Conservation (phyloP, 2,113 vertebrate species). For the Bagarius yarrelli region DNA sequence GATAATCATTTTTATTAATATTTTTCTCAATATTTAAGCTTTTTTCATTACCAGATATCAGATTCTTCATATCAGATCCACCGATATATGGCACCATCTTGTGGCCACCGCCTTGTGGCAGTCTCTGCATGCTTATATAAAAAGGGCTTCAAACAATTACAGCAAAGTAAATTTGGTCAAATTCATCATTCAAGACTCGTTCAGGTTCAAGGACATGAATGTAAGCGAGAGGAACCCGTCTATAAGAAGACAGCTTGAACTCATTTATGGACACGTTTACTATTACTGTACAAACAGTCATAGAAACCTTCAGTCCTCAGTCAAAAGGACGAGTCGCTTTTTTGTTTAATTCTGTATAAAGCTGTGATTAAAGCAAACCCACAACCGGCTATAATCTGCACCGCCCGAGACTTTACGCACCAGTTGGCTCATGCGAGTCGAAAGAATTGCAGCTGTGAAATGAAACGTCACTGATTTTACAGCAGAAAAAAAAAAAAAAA, state of each 20-base stretch:
- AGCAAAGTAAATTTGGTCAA: not conserved
- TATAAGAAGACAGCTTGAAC: not conserved
- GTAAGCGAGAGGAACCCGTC: not conserved
- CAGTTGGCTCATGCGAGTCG: not conserved
- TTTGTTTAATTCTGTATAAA: not conserved
- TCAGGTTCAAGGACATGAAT: not conserved
- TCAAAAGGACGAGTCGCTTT: not conserved
- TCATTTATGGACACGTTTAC: not conserved
- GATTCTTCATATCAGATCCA: too few species aligned
- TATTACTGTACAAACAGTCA: constrained; percentile 4
- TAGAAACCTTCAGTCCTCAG: not conserved
- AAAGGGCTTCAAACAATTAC: not conserved
- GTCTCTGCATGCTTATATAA: not conserved
- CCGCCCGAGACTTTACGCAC: not conserved
- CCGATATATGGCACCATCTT: too few species aligned
- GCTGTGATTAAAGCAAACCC: not conserved
- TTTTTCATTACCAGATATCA: too few species aligned
- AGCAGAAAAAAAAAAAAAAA: too few species aligned
- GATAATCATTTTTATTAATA: too few species aligned
- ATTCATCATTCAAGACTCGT: not conserved
- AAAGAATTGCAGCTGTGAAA: not conserved
- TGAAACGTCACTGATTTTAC: not conserved
- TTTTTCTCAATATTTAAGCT: too few species aligned
- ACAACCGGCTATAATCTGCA: not conserved
- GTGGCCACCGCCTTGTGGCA: too few species aligned